Evolutionary conservation across 2,888 invertebrate species (phyloP).

Genomic region (Rhabditoides inermis): DNA sequence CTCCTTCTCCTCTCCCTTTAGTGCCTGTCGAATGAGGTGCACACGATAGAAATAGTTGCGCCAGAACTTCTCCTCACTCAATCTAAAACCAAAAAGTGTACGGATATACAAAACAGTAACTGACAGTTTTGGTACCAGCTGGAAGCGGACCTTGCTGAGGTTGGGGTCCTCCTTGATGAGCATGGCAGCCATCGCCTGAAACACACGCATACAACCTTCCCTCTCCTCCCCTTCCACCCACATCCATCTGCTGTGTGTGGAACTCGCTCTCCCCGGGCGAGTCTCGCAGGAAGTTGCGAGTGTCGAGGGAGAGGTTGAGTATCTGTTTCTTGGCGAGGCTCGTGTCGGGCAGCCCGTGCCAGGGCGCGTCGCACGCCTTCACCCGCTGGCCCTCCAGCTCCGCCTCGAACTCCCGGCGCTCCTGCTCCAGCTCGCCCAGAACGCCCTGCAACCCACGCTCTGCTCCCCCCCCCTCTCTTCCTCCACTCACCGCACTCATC

Average conservation of each 20-base stretch:
- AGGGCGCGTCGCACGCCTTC: conserved; percentile 65
- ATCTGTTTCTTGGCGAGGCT: conserved; percentile 88
- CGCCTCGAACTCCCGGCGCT: conserved; percentile 89
- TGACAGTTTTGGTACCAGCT: conserved; percentile 97
- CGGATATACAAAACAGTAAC: conserved; percentile 54
- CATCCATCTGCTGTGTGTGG: conserved; percentile 70
- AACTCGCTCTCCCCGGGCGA: conserved; percentile 66
- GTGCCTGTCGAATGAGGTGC: conserved; percentile 80
- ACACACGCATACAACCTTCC: not conserved
- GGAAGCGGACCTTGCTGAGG: conserved; percentile 95
- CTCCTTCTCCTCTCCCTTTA: not conserved
- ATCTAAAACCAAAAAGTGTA: conserved; percentile 47
- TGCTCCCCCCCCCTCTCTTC: too few relatives aligned
- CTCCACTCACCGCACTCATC: too few relatives aligned
- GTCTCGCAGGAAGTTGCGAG: conserved; percentile 89
- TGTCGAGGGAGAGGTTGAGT: conserved; percentile 85
- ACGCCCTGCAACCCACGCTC: conserved; percentile 68
- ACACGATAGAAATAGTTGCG: conserved; percentile 99
- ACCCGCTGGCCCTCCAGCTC: conserved; percentile 62
- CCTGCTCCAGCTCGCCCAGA: conserved; percentile 89
- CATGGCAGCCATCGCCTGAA: conserved; percentile 74
- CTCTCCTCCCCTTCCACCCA: not conserved
- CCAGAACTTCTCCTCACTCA: conserved; percentile 93
- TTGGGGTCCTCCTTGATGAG: conserved; percentile 89
- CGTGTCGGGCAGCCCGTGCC: conserved; percentile 91